phyloP scores from a whole-genome alignment of 2,888 invertebrate species.

The Dioctria rufipes region DNA sequence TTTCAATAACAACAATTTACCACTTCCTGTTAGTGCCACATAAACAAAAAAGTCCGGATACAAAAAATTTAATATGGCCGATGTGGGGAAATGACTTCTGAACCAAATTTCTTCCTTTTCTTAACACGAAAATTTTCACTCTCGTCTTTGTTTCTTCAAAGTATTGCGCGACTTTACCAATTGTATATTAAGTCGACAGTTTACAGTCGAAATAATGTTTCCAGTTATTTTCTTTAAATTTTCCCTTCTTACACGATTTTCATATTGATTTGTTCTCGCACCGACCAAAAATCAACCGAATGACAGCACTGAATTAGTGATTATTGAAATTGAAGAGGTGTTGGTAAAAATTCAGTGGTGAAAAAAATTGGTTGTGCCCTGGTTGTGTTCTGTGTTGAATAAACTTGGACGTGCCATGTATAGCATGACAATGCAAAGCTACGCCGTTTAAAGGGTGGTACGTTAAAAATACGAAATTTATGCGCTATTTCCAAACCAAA shows the following conservation, averaged over 20 bases:
- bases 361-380: slow-evolving; percentile 2
- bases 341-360: slow-evolving; percentile 7
- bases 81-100: not conserved
- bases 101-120: not conserved
- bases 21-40: slow-evolving; percentile 34
- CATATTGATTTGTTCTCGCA: slow-evolving; percentile 50
- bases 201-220: slow-evolving; percentile 22
- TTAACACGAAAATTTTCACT: not conserved
- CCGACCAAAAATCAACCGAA: slow-evolving; percentile 44
- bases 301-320: slow-evolving; percentile 43
- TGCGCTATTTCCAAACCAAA: no score
- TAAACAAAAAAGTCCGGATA: slow-evolving; percentile 36
- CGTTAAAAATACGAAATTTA: no score
- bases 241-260: slow-evolving; percentile 38
- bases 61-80: slow-evolving; percentile 39
- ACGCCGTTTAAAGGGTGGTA: no score
- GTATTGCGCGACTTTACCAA: slow-evolving; percentile 17
- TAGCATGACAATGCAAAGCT: no score
- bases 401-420: no score
- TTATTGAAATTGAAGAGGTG: slow-evolving; percentile 33
- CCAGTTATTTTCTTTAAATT: slow-evolving; percentile 25
- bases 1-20: not conserved
- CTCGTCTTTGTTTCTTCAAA: not conserved
- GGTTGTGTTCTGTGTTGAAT: no score
- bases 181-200: slow-evolving; percentile 14